Percentiles rank a stretch among this genome's conserved stretches.
These are phyloP conservation scores for Pocillopora meandrina DNA, from an alignment of 92 coral and sea anemone genomes.

Conservation along the genomic window DNA sequence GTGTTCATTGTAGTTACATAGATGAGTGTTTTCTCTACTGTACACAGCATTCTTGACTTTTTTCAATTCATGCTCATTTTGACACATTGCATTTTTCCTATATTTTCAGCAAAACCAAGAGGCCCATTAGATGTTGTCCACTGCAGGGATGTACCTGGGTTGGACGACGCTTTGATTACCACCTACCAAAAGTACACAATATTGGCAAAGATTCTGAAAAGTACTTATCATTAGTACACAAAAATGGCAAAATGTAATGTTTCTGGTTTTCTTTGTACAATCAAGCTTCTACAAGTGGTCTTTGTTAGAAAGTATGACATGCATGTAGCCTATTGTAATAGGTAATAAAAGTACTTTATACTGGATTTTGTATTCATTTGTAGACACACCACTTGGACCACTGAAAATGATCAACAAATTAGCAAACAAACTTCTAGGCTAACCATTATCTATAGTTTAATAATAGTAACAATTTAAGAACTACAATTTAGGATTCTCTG, in stretches of 20 bases:
- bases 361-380: not conserved
- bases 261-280: too few relatives aligned
- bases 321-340: not conserved
- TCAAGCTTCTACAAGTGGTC: not conserved
- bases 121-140: too few relatives aligned
- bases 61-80: too few relatives aligned
- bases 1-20: not conserved
- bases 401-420: not conserved
- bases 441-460: not conserved
- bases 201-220: too few relatives aligned
- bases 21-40: constrained; percentile 1
- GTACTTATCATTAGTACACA: constrained; percentile 33
- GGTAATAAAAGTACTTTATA: not conserved
- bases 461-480: too few relatives aligned
- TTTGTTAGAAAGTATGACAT: not conserved
- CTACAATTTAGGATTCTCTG: not conserved
- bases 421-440: not conserved
- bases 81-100: too few relatives aligned
- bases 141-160: constrained; percentile 54
- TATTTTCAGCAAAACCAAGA: too few relatives aligned
- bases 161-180: constrained; percentile 54
- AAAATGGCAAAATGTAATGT: not conserved
- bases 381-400: not conserved
- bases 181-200: constrained; percentile 24
- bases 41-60: not conserved